phyloP scores from a whole-genome alignment of 2,888 invertebrate genomes.

The Hypsopygia costalis region DNA sequence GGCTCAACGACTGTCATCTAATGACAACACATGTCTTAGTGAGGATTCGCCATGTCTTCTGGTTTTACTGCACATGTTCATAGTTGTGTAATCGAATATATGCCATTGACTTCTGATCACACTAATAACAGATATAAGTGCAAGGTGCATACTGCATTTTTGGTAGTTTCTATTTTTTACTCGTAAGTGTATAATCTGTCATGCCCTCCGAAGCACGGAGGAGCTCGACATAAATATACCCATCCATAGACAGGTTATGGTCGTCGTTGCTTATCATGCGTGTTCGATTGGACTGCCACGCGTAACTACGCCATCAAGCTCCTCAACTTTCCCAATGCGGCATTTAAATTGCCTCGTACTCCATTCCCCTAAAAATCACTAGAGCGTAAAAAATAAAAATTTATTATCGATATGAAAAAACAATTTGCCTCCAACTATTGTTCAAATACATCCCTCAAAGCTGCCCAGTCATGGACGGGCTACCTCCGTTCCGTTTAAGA shows the following conservation, averaged over 20 bases:
- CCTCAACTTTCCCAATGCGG: no score
- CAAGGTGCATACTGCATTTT: neutral
- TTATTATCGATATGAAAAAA: constrained; percentile 36
- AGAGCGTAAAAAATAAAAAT: constrained; percentile 9
- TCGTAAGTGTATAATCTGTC: no score
- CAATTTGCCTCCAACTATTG: constrained; percentile 42
- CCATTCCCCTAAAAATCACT: no score
- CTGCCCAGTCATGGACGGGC: constrained; percentile 48
- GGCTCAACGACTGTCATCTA: no score
- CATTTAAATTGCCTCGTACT: no score
- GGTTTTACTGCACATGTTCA: neutral
- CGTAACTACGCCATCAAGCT: no score
- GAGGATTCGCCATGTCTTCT: neutral
- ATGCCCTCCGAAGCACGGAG: no score
- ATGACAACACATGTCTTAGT: neutral
- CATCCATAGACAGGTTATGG: no score
- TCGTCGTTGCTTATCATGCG: no score
- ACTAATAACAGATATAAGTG: neutral
- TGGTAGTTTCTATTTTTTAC: no score
- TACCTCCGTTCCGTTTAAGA: constrained; percentile 59
- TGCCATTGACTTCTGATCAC: neutral
- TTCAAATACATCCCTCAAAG: constrained; percentile 39
- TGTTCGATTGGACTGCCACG: no score
- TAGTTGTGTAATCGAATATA: neutral
- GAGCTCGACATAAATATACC: no score